Evolutionary conservation across 2,113 vertebrate genomes (phyloP).

Genomic region (Heterochromis multidens): DNA sequence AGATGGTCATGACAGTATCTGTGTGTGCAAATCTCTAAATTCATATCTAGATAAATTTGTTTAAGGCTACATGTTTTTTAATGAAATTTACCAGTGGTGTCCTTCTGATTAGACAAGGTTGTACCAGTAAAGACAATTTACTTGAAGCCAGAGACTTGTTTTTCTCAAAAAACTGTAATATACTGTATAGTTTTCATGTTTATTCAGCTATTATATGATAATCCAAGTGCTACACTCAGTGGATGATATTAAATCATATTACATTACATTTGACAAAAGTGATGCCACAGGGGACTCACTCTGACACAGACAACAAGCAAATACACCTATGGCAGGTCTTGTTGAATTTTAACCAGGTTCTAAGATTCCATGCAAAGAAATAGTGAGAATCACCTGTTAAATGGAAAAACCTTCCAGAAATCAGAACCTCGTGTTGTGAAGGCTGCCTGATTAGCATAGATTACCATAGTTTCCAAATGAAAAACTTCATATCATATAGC

Average conservation of each 20-base stretch:
- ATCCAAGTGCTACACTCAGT: too few relatives aligned
- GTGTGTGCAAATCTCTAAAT: too few relatives aligned
- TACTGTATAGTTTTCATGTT: too few relatives aligned
- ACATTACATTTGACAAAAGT: neutral
- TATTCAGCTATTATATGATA: too few relatives aligned
- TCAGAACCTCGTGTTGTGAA: neutral
- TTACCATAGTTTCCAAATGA: neutral
- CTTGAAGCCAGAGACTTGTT: too few relatives aligned
- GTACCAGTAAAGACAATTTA: too few relatives aligned
- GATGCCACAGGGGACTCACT: neutral
- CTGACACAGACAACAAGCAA: neutral
- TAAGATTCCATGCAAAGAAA: neutral
- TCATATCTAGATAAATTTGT: neutral
- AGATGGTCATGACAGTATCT: too few relatives aligned
- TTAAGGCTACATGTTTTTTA: neutral
- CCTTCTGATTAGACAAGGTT: too few relatives aligned
- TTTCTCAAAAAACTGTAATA: too few relatives aligned
- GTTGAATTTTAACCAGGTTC: neutral
- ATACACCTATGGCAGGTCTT: neutral
- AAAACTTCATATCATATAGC: too few relatives aligned
- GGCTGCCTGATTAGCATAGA: fast-evolving
- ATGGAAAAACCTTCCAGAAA: neutral
- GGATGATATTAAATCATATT: fast-evolving
- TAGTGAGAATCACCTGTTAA: fast-evolving
- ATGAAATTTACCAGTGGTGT: too few relatives aligned